A percentile compares a stretch with the other conserved stretches of the same genome.
phyloP scores from a whole-genome alignment of 2,888 invertebrate species.

The Cephus pygmeus region DNA sequence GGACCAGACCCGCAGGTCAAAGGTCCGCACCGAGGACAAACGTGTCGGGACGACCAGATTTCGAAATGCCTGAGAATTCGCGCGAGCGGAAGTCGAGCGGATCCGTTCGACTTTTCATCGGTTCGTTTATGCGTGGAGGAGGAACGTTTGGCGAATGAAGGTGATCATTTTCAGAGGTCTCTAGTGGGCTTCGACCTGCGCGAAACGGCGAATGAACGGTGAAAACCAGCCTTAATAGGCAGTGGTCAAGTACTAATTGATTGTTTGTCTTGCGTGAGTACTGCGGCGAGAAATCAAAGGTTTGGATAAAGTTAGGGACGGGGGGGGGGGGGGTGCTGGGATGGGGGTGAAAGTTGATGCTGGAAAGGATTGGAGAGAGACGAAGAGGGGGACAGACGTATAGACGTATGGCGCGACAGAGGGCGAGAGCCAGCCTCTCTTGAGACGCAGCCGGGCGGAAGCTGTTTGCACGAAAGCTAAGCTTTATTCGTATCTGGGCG shows the following conservation, averaged over 20 bases:
- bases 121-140: no score
- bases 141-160: neutral
- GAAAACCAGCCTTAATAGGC: conserved; percentile 4
- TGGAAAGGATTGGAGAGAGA: neutral
- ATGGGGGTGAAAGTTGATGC: no score
- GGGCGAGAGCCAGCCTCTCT: neutral
- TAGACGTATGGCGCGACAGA: neutral
- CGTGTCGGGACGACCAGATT: no score
- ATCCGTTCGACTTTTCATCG: no score
- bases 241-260: conserved; percentile 17
- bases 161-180: neutral
- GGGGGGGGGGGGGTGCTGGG: no score
- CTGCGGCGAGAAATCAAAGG: neutral
- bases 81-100: no score
- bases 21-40: no score
- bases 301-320: neutral
- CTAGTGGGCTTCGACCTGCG: neutral
- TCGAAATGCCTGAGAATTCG: no score
- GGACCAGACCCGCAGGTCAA: no score
- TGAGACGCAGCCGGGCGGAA: neutral
- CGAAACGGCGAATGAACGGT: neutral
- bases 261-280: conserved; percentile 14
- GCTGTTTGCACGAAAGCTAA: conserved; percentile 5
- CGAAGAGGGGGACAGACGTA: neutral
- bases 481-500: neutral